Evolutionary conservation across 2,888 invertebrate species (phyloP).

Genomic region (Euplagia quadripunctaria): DNA sequence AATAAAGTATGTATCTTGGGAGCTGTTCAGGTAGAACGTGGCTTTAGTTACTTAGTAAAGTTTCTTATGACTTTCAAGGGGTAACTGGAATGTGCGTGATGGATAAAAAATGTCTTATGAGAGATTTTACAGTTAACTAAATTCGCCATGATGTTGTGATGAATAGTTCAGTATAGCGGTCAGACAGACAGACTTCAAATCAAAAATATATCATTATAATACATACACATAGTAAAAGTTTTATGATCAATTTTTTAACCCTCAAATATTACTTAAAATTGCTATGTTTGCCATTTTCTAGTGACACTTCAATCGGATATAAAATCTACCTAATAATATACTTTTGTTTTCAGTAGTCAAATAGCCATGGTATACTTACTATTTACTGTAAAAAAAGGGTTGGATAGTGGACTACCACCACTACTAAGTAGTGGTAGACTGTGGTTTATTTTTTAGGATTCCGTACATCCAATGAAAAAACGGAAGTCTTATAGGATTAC

Average conservation of each 20-base stretch:
- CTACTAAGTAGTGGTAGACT: too few relatives aligned
- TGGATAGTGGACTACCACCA: not conserved
- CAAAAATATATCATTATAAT: not conserved
- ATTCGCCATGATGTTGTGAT: not conserved
- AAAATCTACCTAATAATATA: not conserved
- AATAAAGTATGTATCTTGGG: constrained; percentile 43
- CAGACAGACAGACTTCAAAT: not conserved
- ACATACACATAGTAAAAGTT: not conserved
- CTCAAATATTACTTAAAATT: not conserved
- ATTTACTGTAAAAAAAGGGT: not conserved
- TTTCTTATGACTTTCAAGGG: constrained; percentile 22
- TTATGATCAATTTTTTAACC: not conserved
- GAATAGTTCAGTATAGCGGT: not conserved
- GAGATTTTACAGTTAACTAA: not conserved
- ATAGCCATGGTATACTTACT: not conserved
- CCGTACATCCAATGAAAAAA: too few relatives aligned
- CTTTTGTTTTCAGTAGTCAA: not conserved
- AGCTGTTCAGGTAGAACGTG: constrained; percentile 37
- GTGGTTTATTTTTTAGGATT: too few relatives aligned
- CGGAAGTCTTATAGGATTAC: too few relatives aligned
- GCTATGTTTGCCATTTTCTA: not conserved
- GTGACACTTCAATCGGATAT: not conserved
- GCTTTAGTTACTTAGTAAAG: constrained; percentile 24
- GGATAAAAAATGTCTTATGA: not conserved
- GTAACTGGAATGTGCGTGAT: constrained; percentile 13